Evolutionary conservation across 2,797 vertebrate genomes (phyloP).

Genomic region (Cyclura pinguis): DNA sequence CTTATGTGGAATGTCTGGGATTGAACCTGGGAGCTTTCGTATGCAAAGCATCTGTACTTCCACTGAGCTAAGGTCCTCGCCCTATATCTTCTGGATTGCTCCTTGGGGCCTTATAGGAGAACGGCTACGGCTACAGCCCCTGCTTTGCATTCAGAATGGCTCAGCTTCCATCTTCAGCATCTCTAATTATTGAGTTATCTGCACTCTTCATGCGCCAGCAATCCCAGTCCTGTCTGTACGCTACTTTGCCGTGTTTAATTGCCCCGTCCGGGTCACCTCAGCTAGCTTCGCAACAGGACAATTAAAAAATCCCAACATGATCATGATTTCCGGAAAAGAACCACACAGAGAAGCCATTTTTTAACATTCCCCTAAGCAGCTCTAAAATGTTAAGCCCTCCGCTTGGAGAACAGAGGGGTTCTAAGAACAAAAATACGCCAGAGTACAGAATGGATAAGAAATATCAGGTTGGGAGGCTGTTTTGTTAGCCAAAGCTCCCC

Average conservation of each 20-base stretch:
- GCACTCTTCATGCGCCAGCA: not conserved
- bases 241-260: not conserved
- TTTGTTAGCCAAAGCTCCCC: rapidly evolving
- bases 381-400: not conserved
- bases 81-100: not conserved
- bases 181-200: not conserved
- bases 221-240: not conserved
- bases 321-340: not conserved
- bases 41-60: not conserved
- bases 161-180: not conserved
- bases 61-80: not conserved
- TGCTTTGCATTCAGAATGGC: too few relatives aligned
- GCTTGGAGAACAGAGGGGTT: not conserved
- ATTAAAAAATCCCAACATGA: not conserved
- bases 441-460: rapidly evolving
- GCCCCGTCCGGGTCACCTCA: not conserved
- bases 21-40: not conserved
- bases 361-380: not conserved
- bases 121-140: too few relatives aligned
- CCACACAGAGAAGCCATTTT: not conserved
- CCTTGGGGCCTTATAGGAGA: not conserved
- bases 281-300: not conserved
- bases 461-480: not conserved
- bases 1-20: not conserved
- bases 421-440: not conserved